These are phyloP conservation scores for Spisula solida DNA, from an alignment of 2,888 invertebrate species.

Conservation along the genomic window DNA sequence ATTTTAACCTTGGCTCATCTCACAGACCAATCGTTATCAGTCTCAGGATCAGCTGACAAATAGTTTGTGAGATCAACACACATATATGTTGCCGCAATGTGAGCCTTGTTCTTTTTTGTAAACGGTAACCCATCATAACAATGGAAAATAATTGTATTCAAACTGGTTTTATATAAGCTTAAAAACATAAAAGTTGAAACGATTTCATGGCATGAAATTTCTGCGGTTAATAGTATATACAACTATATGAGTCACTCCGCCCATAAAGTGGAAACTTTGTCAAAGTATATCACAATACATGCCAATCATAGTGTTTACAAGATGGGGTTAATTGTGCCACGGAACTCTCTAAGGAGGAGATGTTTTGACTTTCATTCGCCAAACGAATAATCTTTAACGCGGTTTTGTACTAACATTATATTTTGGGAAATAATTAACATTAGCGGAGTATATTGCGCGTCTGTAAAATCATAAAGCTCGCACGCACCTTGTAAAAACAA, in stretches of 20 bases:
- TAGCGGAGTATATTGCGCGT: slow-evolving; percentile 46
- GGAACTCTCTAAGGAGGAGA: neutral
- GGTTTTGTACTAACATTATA: neutral
- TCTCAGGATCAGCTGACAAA: too few relatives aligned
- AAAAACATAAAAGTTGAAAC: slow-evolving; percentile 19
- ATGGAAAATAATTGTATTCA: neutral
- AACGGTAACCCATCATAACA: too few relatives aligned
- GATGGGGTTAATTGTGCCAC: slow-evolving; percentile 29
- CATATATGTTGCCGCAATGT: too few relatives aligned
- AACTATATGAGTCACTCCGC: slow-evolving; percentile 24
- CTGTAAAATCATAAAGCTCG: slow-evolving; percentile 48
- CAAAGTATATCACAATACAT: slow-evolving; percentile 19
- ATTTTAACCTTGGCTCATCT: too few relatives aligned
- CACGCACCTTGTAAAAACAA: slow-evolving; percentile 62
- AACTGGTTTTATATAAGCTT: neutral
- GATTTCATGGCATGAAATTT: slow-evolving; percentile 22
- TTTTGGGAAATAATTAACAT: slow-evolving; percentile 54
- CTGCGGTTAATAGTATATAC: slow-evolving; percentile 31
- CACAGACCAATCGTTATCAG: too few relatives aligned
- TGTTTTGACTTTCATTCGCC: slow-evolving; percentile 29
- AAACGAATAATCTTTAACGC: slow-evolving; percentile 9
- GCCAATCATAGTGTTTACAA: slow-evolving; percentile 33
- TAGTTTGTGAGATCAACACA: too few relatives aligned
- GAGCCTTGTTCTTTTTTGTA: too few relatives aligned
- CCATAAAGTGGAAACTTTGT: slow-evolving; percentile 36